phyloP scores from a whole-genome alignment of 2,797 vertebrate genomes.

The Enteromius treurensis region DNA sequence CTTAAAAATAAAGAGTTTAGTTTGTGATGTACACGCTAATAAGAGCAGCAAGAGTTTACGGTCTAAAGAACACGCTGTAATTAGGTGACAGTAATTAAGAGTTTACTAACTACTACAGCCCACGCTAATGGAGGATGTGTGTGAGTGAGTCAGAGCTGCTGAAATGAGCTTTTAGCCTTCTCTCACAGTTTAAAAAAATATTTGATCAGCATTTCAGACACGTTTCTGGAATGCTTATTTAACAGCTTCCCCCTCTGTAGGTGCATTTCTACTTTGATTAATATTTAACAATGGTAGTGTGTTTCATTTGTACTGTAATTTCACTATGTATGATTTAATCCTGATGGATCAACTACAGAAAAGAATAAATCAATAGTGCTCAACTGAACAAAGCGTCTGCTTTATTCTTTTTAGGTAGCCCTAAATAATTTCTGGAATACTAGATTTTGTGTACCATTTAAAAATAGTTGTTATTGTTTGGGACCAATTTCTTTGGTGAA shows the following conservation, averaged over 20 bases:
- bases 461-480: background rate
- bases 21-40: slow-evolving; percentile 32
- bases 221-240: slow-evolving; percentile 6
- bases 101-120: slow-evolving; percentile 75
- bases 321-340: slow-evolving; percentile 59
- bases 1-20: slow-evolving; percentile 1
- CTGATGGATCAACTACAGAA: slow-evolving; percentile 74
- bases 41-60: slow-evolving; percentile 9
- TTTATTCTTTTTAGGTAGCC: background rate
- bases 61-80: slow-evolving; percentile 56
- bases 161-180: slow-evolving; percentile 48
- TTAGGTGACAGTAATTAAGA: slow-evolving; percentile 72
- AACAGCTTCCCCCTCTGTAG: slow-evolving; percentile 56
- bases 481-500: background rate
- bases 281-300: slow-evolving; percentile 68
- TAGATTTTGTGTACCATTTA: background rate
- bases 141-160: slow-evolving; percentile 30
- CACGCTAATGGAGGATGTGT: slow-evolving; percentile 38
- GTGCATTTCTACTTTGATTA: slow-evolving; percentile 60
- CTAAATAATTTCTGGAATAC: background rate
- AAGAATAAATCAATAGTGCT: slow-evolving; percentile 58
- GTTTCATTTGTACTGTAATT: slow-evolving; percentile 61
- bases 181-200: background rate
- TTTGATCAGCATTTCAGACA: slow-evolving; percentile 40
- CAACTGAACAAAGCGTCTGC: background rate